Evolutionary conservation across 2,888 invertebrate species (phyloP), one percentile per base, ranked within the genome.

Genomic region (Isoperla grammatica): DNA sequence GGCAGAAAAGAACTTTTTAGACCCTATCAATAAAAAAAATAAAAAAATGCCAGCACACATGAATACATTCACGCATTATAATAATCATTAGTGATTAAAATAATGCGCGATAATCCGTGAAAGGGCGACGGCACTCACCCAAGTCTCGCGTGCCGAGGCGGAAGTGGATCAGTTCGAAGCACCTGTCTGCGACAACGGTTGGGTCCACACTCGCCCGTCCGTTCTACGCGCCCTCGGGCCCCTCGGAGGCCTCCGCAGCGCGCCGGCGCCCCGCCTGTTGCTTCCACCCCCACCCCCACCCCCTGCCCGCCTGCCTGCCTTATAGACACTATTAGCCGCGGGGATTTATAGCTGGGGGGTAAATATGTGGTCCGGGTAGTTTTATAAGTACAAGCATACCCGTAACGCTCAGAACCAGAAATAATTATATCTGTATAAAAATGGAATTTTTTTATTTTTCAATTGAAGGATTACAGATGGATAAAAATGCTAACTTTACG

Each of bases 181-280:
- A 29, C 49, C 23, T 29, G 13, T 15, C 45, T 11, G 2, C 45
- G 15, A 45, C 45, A 6, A 29, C 35, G 23, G 23, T 23, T 17
- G 45, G 6, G 11, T 8, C 4, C 13, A 23, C 49, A 22, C 49
- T 49, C n/a, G n/a, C n/a, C n/a, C n/a, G n/a, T n/a, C n/a, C n/a
- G n/a, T n/a, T n/a, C n/a, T n/a, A n/a, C n/a, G 29, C n/a, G 49
- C 29, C 29, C 13, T 29, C 29, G n/a, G 49, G 12, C 13, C 13
- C 4, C 29, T 2, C 17, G n/a, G n/a, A 3, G 15, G 45, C 11
- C 45, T 6, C 17, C 45, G 19, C 19, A 22, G 23, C 15, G 23
- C 53, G 53, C 53, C 53, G 53, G 53, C 53, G 53, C 53, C 15
- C 37, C 3, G 53, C 53, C 53, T 53, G 53, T 53, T 53, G 53